Base-by-base conservation (phyloP, 2,888 invertebrate species). In the Cyaniris semiargus region DNA sequence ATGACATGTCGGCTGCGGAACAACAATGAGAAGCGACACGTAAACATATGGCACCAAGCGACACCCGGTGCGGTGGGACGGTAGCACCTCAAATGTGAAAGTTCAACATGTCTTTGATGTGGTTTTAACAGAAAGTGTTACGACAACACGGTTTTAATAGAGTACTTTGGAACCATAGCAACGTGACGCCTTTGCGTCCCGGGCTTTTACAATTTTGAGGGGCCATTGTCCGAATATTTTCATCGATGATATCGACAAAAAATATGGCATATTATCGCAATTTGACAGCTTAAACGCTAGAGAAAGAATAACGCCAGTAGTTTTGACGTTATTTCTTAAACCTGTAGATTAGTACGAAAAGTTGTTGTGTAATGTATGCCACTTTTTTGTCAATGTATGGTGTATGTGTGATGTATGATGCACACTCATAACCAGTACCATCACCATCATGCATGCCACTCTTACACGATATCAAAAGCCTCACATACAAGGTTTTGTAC, bases 1-100 rank as follows among this genome's bases (percentile, higher is more conserved):
- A 90, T 90, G 87, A 85, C 82, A 86, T 90, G 85, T 92, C 92
- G 84, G 91, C 92, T 92, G 93, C 88, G 91, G 86, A 90, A 78
- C 88, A 84, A 89, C 88, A 90, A 90, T 88, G 91, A 89, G 84
- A 89, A 90, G 92, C 92, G 88, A 91, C 90, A 90, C 88, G 88
- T 92, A 85, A 90, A 90, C 89, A 88, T 86, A 85, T 87, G 89
- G 85, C 91, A 88, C 90, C 91, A 86, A 88, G 86, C 89, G 85
- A 81, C 86, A 87, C 90, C 90, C 88, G 88, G 90, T 88, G 90
- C 87, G 83, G 83, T n/a, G n/a, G 70, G 48, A 81, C 82, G 77
- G 80, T 81, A 80, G 80, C 81, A 80, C 82, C 79, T 80, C 58
- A 75, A 38, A 8, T 8, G 5, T 53, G 15, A 21, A 58, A n/a